Percentiles rank a stretch among this genome's conserved stretches.
Evolutionary conservation across 1,140 invertebrate genomes (phyloP).

Genomic region (Hesperophylax magnus): DNA sequence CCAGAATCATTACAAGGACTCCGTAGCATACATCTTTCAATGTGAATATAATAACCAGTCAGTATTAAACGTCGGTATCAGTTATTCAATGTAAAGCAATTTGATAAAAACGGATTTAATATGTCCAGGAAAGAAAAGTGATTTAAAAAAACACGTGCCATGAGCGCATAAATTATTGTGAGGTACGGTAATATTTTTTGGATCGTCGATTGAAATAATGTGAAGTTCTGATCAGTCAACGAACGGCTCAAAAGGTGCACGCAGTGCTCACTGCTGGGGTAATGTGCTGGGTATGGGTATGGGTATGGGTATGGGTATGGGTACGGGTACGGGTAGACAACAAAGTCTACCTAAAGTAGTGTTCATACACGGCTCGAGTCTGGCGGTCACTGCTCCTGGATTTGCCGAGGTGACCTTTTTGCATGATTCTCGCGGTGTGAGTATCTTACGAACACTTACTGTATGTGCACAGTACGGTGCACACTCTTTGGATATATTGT

Average conservation of each 20-base stretch:
- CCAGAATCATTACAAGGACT: too few relatives aligned
- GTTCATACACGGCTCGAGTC: slow-evolving; percentile 12
- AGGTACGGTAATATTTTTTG: not conserved
- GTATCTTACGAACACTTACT: not conserved
- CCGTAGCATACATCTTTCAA: too few relatives aligned
- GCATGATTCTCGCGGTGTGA: slow-evolving; percentile 20
- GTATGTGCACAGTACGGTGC: too few relatives aligned
- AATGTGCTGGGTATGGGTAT: not conserved
- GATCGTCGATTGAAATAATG: not conserved
- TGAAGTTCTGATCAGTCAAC: slow-evolving; percentile 6
- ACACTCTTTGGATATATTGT: too few relatives aligned
- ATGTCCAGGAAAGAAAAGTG: too few relatives aligned
- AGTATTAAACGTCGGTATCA: too few relatives aligned
- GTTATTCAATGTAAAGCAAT: too few relatives aligned
- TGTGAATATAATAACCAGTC: too few relatives aligned
- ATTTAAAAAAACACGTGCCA: too few relatives aligned
- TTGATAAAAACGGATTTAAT: too few relatives aligned
- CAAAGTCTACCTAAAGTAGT: slow-evolving; percentile 26
- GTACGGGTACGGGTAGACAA: slow-evolving; percentile 23
- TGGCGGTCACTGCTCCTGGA: slow-evolving; percentile 33
- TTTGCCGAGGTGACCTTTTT: slow-evolving; percentile 31
- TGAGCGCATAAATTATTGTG: too few relatives aligned
- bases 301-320: too few relatives aligned
- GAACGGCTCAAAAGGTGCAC: slow-evolving; percentile 13
- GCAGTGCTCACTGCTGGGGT: not conserved